Evolutionary conservation across 2,113 vertebrate genomes (phyloP).

Genomic region (Atractosteus spatula): DNA sequence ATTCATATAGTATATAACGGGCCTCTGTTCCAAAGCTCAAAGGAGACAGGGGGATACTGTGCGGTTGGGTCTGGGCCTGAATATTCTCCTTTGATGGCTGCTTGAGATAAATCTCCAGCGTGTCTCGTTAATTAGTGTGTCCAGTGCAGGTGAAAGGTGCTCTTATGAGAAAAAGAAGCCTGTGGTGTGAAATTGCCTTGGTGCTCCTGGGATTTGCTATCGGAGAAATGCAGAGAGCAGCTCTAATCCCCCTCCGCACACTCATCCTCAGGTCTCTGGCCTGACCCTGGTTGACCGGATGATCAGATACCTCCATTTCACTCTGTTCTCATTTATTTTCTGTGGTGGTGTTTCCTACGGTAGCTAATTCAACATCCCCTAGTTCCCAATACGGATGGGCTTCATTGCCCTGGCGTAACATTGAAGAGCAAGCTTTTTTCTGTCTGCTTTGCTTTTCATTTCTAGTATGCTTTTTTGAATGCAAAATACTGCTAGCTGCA

Average conservation of each 20-base stretch:
- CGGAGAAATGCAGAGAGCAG: constrained; percentile 15
- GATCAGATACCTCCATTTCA: neutral
- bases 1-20: too few relatives aligned
- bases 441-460: too few relatives aligned
- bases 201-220: constrained; percentile 36
- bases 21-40: too few relatives aligned
- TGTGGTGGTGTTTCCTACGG: neutral
- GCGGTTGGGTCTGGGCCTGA: too few relatives aligned
- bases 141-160: constrained; percentile 46
- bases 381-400: too few relatives aligned
- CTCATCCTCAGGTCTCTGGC: neutral
- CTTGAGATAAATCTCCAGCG: constrained; percentile 54
- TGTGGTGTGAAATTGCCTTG: constrained; percentile 28
- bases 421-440: too few relatives aligned
- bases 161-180: constrained; percentile 21
- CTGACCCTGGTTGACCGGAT: neutral
- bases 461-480: too few relatives aligned
- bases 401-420: too few relatives aligned
- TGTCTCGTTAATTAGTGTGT: constrained; percentile 63
- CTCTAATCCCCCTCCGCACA: constrained; percentile 3
- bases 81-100: constrained; percentile 40
- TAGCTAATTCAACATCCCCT: neutral
- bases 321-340: neutral
- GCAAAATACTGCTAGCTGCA: too few relatives aligned
- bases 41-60: too few relatives aligned